phyloP scores from a whole-genome alignment of 2,113 vertebrate genomes.

The Junco hyemalis region DNA sequence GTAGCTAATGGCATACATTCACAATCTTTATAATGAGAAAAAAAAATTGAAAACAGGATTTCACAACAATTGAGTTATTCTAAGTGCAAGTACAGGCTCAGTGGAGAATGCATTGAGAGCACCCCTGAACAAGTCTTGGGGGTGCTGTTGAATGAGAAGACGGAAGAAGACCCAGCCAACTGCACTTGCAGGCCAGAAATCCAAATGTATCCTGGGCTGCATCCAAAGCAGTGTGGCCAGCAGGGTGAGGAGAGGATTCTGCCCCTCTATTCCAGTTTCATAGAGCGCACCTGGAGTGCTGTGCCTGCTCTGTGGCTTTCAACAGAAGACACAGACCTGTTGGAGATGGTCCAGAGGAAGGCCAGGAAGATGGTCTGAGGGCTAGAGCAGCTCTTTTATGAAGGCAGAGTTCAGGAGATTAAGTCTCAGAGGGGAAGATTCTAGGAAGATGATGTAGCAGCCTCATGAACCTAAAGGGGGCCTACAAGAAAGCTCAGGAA shows the following conservation, averaged over 20 bases:
- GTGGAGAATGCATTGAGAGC: background rate
- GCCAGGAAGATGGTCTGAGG: background rate
- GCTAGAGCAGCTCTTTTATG: background rate
- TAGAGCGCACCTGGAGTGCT: background rate
- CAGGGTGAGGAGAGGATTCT: background rate
- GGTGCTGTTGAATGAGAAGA: background rate
- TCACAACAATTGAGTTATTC: background rate
- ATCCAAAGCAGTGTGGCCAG: background rate
- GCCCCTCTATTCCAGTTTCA: background rate
- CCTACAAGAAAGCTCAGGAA: background rate
- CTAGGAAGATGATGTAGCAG: background rate
- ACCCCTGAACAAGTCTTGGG: background rate
- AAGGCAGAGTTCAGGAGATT: background rate
- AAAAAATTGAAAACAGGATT: background rate
- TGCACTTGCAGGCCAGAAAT: background rate
- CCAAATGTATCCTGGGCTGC: background rate
- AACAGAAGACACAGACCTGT: background rate
- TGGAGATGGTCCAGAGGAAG: background rate
- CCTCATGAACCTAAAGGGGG: background rate
- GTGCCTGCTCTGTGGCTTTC: background rate
- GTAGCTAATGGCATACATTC: background rate
- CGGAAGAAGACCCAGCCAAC: background rate
- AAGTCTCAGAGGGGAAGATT: background rate
- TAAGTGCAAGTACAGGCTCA: accelerated
- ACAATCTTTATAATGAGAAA: background rate